Conservation (phyloP, 2,797 vertebrate genomes). For the Kryptolebias ocellatus region DNA sequence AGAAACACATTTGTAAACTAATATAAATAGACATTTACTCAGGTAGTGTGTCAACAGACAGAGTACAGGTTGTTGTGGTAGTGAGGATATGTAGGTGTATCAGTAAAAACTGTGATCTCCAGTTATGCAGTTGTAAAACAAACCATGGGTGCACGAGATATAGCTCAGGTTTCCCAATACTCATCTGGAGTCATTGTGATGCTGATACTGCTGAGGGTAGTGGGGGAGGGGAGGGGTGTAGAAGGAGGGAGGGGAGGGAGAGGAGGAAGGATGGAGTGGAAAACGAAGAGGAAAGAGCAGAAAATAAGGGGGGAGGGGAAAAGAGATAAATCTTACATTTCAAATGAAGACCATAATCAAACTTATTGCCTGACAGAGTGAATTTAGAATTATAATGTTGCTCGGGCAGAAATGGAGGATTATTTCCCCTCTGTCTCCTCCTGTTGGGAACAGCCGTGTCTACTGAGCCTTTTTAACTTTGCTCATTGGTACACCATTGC, state of each 20-base stretch:
- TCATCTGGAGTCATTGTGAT: slow-evolving; percentile 57
- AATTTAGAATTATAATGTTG: slow-evolving; percentile 66
- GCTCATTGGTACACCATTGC: slow-evolving; percentile 34
- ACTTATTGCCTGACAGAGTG: slow-evolving; percentile 78
- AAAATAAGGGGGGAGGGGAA: slow-evolving; percentile 16
- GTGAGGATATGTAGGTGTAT: slow-evolving; percentile 59
- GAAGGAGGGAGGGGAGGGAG: not conserved
- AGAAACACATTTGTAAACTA: not conserved
- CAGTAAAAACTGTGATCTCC: slow-evolving; percentile 55
- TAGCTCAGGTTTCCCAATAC: slow-evolving; percentile 66
- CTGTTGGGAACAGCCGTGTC: slow-evolving; percentile 50
- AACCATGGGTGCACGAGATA: slow-evolving; percentile 42
- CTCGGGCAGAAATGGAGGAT: slow-evolving; percentile 53
- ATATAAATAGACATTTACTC: not conserved
- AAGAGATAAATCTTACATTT: slow-evolving; percentile 65
- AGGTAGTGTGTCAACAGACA: slow-evolving; percentile 6
- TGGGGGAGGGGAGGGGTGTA: not conserved
- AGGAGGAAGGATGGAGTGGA: slow-evolving; percentile 18
- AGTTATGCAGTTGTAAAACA: slow-evolving; percentile 58
- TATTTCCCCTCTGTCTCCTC: slow-evolving; percentile 63
- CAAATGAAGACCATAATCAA: slow-evolving; percentile 77
- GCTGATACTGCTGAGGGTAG: slow-evolving; percentile 56
- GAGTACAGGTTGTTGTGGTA: slow-evolving; percentile 40
- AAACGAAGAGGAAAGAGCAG: slow-evolving; percentile 7
- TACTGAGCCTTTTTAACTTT: slow-evolving; percentile 47